phyloP scores from a whole-genome alignment of 1,140 invertebrate genomes.

The Zaprionus capensis region DNA sequence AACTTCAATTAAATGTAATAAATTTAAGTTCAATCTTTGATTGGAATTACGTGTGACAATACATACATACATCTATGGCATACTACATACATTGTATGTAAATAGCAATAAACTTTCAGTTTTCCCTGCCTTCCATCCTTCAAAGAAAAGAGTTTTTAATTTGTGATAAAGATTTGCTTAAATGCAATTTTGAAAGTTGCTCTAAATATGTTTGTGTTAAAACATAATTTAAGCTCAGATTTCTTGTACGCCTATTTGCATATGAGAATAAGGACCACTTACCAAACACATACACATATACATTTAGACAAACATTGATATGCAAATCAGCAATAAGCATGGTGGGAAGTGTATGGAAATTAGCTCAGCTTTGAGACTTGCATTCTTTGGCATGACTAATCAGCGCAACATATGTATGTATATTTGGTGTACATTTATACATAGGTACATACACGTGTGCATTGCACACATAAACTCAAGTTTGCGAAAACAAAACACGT shows the following conservation, averaged over 20 bases:
- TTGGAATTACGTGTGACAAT: too few relatives aligned
- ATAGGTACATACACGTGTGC: too few relatives aligned
- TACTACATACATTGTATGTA: too few relatives aligned
- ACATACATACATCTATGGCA: too few relatives aligned
- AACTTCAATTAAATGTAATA: too few relatives aligned
- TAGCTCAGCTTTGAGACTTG: conserved; percentile 67
- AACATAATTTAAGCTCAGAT: conserved; percentile 17
- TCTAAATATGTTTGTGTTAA: conserved; percentile 30
- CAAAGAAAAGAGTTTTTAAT: background rate
- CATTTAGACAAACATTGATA: conserved; percentile 24
- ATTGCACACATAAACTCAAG: background rate
- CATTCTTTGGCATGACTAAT: conserved; percentile 77
- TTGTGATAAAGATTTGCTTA: conserved; percentile 17
- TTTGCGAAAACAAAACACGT: background rate
- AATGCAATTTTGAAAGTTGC: conserved; percentile 36
- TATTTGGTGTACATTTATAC: conserved; percentile 5
- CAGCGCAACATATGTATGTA: conserved; percentile 32
- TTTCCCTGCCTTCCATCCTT: conserved; percentile 14
- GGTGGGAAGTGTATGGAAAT: conserved; percentile 50
- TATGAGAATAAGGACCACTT: conserved; percentile 53
- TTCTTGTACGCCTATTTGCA: conserved; percentile 38
- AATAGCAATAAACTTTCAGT: conserved; percentile 2
- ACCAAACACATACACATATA: conserved; percentile 31
- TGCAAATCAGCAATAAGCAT: conserved; percentile 28
- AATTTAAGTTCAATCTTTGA: too few relatives aligned